Percentiles rank a stretch among this genome's conserved stretches.
phyloP scores from a whole-genome alignment of 1,140 invertebrate genomes.

The Lethocerus indicus region DNA sequence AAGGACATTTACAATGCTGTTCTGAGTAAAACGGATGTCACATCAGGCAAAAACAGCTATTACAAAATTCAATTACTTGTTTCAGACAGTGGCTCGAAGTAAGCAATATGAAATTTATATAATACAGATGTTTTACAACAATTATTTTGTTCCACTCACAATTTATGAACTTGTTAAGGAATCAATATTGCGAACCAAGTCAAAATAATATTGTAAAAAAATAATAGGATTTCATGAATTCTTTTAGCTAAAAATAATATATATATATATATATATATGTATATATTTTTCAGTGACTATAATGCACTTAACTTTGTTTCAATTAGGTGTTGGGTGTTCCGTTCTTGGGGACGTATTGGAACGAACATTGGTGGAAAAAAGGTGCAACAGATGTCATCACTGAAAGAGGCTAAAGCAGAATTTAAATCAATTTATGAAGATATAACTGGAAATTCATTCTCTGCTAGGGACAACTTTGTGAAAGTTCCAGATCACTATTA shows the following conservation, averaged over 20 bases:
- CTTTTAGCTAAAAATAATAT: background rate
- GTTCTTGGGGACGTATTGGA: slow-evolving; percentile 90
- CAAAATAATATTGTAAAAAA: background rate
- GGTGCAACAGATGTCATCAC: slow-evolving; percentile 35
- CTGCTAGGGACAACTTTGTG: slow-evolving; percentile 43
- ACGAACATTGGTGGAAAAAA: slow-evolving; percentile 78
- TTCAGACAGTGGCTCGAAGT: slow-evolving; percentile 45
- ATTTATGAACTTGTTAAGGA: background rate
- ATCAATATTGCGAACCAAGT: background rate
- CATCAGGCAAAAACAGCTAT: slow-evolving; percentile 76
- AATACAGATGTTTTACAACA: background rate
- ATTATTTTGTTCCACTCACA: slow-evolving; percentile 9
- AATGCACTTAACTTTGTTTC: slow-evolving; percentile 6
- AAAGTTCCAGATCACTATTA: slow-evolving; percentile 72
- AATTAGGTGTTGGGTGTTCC: slow-evolving; percentile 62
- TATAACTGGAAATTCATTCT: slow-evolving; percentile 74
- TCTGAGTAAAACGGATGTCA: slow-evolving; percentile 71
- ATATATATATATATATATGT: background rate
- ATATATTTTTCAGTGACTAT: background rate
- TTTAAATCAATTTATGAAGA: slow-evolving; percentile 63
- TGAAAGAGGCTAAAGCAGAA: slow-evolving; percentile 38
- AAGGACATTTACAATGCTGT: slow-evolving; percentile 57
- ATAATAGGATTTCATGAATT: background rate
- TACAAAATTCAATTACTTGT: slow-evolving; percentile 90
- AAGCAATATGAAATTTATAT: slow-evolving; percentile 21